phyloP scores from a whole-genome alignment of 2,888 invertebrate species.

The Stenichneumon culpator region DNA sequence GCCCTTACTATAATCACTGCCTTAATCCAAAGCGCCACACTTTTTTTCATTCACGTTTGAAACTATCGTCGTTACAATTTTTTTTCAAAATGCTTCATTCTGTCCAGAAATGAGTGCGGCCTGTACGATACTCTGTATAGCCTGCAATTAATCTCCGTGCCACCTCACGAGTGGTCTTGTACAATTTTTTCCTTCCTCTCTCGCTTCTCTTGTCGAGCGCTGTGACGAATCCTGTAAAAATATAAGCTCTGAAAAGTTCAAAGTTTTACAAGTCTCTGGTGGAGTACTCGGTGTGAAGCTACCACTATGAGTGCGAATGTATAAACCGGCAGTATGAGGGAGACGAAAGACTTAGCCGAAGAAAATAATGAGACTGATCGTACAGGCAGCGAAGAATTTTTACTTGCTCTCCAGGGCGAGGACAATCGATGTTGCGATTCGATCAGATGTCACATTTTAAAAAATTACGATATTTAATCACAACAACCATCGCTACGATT shows the following conservation, averaged over 20 bases:
- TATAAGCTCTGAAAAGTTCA: no score
- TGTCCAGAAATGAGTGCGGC: neutral
- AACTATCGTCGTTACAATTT: no score
- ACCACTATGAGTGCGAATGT: no score
- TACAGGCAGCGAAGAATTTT: constrained; percentile 31
- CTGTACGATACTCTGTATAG: neutral
- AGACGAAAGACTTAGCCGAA: constrained; percentile 11
- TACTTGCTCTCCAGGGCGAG: neutral
- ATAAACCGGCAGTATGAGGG: no score
- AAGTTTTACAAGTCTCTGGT: no score
- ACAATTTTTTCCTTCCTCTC: no score
- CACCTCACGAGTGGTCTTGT: no score
- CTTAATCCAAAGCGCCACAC: neutral
- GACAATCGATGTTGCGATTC: neutral
- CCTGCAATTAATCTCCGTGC: neutral
- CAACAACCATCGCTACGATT: neutral
- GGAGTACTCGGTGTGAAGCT: no score
- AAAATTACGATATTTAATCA: neutral
- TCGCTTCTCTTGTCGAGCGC: no score
- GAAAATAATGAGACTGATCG: constrained; percentile 74
- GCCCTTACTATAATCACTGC: constrained; percentile 22
- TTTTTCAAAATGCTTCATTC: no score
- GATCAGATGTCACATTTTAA: neutral
- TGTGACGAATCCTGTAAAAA: no score
- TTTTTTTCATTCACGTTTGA: neutral